Evolutionary conservation across 2,797 vertebrate species (phyloP).

Genomic region (Macropus fuliginosus): DNA sequence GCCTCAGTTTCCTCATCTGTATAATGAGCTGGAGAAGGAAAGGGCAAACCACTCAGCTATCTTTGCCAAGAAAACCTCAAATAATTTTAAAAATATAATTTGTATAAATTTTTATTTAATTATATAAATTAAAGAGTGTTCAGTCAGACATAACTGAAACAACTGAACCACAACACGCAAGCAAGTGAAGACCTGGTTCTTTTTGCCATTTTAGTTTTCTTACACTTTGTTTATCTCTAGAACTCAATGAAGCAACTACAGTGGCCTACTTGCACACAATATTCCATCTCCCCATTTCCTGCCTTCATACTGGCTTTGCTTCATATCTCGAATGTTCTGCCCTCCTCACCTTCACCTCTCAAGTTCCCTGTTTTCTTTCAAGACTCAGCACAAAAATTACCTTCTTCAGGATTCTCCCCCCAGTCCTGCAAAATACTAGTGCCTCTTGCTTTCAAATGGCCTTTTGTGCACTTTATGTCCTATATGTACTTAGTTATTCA

Average conservation of each 20-base stretch:
- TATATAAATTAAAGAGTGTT: too few species aligned
- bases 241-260: background rate
- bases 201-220: background rate
- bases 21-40: background rate
- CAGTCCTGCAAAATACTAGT: background rate
- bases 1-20: background rate
- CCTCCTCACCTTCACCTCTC: background rate
- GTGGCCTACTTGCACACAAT: background rate
- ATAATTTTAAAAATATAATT: background rate
- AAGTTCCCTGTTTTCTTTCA: background rate
- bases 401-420: background rate
- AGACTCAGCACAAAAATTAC: background rate
- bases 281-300: background rate
- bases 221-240: background rate
- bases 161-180: fast-evolving
- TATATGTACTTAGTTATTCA: background rate
- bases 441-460: background rate
- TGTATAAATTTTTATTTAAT: too few species aligned
- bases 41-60: background rate
- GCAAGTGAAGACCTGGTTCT: background rate
- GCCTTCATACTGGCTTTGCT: background rate
- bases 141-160: background rate
- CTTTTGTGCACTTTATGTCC: background rate
- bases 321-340: background rate
- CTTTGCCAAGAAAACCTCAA: background rate